Evolutionary conservation across 2,888 invertebrate genomes (phyloP), one percentile per base, ranked within the genome.

Genomic region (Catocala sponsa): DNA sequence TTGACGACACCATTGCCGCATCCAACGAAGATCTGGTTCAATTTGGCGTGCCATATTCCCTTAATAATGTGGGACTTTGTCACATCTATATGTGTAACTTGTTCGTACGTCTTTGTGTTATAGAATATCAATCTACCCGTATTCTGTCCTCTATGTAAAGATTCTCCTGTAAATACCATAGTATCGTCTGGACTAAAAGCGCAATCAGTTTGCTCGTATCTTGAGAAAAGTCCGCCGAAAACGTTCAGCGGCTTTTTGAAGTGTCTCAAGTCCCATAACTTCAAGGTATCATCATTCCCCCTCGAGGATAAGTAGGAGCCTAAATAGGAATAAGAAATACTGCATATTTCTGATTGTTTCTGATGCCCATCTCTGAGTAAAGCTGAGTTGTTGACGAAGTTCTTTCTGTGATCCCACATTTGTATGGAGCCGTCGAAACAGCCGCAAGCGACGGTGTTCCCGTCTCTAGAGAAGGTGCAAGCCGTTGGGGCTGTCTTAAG

Each of bases 371-470:
- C 96, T 56, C 98, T 94, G 0, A 98, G 94, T 12, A 98, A 92
- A 65, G 96, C 95, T 0, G 97, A 95, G 0, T 98, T 98, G 80
- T 98, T 98, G 0, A 99, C 99, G 82, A 97, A 98, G 84, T 97
- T 97, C 83, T 97, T 98, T 35, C 99, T 95, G 55, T 98, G 97
- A 84, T 99, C 99, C 99, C 99, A 99, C 93, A 99, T 97, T 89
- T 99, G 99, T 57, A 99, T 96, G 0, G 98, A 98, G 0, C 99
- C 99, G 89, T 99, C 99, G 49, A 96, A 96, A 84, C 99, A 99
- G 0, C 97, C 99, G 61, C 98, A 98, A 0, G 98, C 98, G 5
- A 99, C 97, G 0, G 98, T 96, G 59, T 97, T 97, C 0, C 98
- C 98, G 82, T 99, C 98, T 59, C 97, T 94, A 52, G 97, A 98